Base-by-base conservation (phyloP, 1,140 invertebrate species). In the Heterodera carotae region DNA sequence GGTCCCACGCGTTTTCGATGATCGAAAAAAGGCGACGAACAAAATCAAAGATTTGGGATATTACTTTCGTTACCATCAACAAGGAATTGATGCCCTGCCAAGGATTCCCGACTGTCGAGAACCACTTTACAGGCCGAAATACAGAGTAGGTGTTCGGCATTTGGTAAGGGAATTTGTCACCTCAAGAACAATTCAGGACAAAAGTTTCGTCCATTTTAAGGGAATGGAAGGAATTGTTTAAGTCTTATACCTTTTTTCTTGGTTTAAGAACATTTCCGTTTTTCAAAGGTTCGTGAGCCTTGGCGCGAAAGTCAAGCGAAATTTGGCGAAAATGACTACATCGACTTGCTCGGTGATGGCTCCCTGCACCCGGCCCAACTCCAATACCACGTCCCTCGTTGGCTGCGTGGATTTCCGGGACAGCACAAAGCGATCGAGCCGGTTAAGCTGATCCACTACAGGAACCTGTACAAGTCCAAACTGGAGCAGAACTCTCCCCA, bases 251-350 rank as follows among this genome's bases (percentile, higher is more conserved):
- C n/a, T n/a, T n/a, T n/a, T n/a, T n/a, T n/a, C n/a, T n/a, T n/a
- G n/a, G n/a, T n/a, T n/a, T n/a, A n/a, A n/a, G n/a, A n/a, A n/a
- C n/a, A n/a, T n/a, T n/a, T n/a, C n/a, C 22, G 25, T 29, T 18
- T 64, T 33, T 71, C 33, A 25, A 34, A 76, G 84, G 74, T 76
- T 69, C 39, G 81, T 80, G 43, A 79, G 27, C 22, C 79, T 67
- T 76, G 85, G 85, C 31, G 36, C 8, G 56, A 53, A 43, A 82
- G 67, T 67, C 79, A 78, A 60, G 83, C 83, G 33, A 71, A 75
- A 43, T 87, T 86, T 69, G 85, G 85, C 22, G 85, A 83, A 60
- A 86, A 86, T 56, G 85, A 87, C 70, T 87, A 87, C 73, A 87
- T 87, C 62, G 85, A 87, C 75, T 56, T 87, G 66, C 75, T 87